phyloP scores from a whole-genome alignment of 2,113 vertebrate species.

The Cyprinus carpio region DNA sequence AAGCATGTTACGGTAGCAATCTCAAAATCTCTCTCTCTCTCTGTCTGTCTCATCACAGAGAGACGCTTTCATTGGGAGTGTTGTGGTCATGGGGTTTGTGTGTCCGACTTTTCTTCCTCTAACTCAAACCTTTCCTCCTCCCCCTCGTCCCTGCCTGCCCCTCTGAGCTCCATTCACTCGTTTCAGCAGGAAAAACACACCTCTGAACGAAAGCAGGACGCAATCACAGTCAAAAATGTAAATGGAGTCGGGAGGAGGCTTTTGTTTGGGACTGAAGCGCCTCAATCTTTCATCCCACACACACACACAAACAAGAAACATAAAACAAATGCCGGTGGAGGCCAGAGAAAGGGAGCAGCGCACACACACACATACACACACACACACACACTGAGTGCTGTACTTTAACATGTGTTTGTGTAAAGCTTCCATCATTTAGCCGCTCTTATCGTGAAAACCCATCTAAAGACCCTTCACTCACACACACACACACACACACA shows the following conservation, averaged over 20 bases:
- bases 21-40: background rate
- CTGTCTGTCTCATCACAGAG: constrained; percentile 8
- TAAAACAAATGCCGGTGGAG: constrained; percentile 41
- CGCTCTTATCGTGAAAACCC: constrained; percentile 44
- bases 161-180: constrained; percentile 83
- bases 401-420: constrained; percentile 50
- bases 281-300: constrained; percentile 33
- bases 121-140: constrained; percentile 73
- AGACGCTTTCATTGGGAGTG: constrained; percentile 55
- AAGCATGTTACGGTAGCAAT: background rate
- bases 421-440: constrained; percentile 35
- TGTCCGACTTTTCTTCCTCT: constrained; percentile 74
- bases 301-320: constrained; percentile 35
- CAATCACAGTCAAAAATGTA: background rate
- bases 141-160: constrained; percentile 50
- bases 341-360: constrained; percentile 38
- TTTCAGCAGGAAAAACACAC: constrained; percentile 6
- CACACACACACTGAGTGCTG: constrained; percentile 49
- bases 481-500: constrained; percentile 32
- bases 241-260: constrained; percentile 46
- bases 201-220: constrained; percentile 17
- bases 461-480: constrained; percentile 56
- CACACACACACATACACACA: constrained; percentile 53
- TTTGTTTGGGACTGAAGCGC: constrained; percentile 38
- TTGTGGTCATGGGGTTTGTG: no score